phyloP scores from a whole-genome alignment of 2,797 vertebrate species.

The Danio tinwini region DNA sequence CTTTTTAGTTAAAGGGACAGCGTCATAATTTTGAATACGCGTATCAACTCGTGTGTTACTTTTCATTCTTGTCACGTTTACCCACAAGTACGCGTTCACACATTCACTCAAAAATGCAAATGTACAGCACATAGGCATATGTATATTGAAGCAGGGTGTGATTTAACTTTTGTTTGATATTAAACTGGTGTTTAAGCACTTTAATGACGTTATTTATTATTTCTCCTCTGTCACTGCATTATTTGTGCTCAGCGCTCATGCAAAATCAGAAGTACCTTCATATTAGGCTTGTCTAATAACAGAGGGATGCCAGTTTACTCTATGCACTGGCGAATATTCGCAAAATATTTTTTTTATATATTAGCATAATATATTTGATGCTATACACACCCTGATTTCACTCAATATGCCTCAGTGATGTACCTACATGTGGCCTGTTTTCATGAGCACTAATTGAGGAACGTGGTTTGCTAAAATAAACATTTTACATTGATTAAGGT shows the following conservation, averaged over 20 bases:
- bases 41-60: neutral
- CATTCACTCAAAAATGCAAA: neutral
- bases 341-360: neutral
- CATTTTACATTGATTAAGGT: conserved; percentile 20
- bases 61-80: neutral
- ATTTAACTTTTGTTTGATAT: neutral
- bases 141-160: conserved; percentile 61
- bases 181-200: conserved; percentile 79
- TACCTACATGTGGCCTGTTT: conserved; percentile 2
- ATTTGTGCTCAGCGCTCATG: neutral
- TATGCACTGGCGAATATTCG: neutral
- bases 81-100: neutral
- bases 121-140: conserved; percentile 62
- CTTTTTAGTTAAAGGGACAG: neutral
- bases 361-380: neutral
- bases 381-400: neutral
- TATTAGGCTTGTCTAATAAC: conserved; percentile 47
- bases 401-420: conserved; percentile 8
- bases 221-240: neutral
- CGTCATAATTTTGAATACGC: neutral
- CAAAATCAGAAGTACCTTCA: neutral
- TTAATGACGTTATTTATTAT: conserved; percentile 62
- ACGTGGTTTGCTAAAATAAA: neutral
- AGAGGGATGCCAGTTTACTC: conserved; percentile 78
- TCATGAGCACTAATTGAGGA: neutral